Evolutionary conservation across 2,113 vertebrate species (phyloP), one percentile per base, ranked within the genome.

Genomic region (Actenoides lindsayi): DNA sequence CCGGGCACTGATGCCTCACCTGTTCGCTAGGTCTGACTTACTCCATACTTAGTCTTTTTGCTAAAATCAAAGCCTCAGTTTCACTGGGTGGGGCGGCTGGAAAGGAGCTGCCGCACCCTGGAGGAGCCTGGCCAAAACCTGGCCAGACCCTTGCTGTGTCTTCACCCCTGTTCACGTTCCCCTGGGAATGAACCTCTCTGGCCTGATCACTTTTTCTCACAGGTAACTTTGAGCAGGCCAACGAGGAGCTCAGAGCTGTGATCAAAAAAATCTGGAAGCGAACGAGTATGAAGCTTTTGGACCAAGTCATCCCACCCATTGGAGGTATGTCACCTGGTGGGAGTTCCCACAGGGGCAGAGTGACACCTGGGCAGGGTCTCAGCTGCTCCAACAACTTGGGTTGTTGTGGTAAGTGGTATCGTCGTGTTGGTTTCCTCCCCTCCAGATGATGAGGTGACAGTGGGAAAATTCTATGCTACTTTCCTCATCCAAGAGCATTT

Each of bases 191-290:
- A 88, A 27, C 51, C 13, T 3, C 54, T 75, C 63, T 70, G 53
- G 53, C 65, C 84, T 75, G 48, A 37, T 94, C 0, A 0, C 31
- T 94, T 77, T 77, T 54, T 75, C 85, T 92, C 30, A 14, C 89
- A 99, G 99, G 99, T 25, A 99, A 99, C 96, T 99, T 99, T 80
- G 99, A 99, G 89, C 98, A 99, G 94, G 98, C 99, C 82, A 99
- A 99, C 0, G 99, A 99, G 97, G 99, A 99, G 96, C 98, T 99
- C 87, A 98, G 99, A 97, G 96, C 99, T 75, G 99, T 99, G 51
- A 99, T 99, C 46, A 99, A 99, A 97, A 98, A 98, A 85, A 99
- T 99, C 97, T 99, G 99, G 99, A 99, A 99, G 96, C 98, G 99
- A 92, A 99, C 99, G 1, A 99, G 99, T 90, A 99, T 99, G 99